Percentiles rank a stretch among this genome's conserved stretches.
These are phyloP conservation scores for Griposia aprilina DNA, from an alignment of 2,888 invertebrate species.

Conservation along the genomic window DNA sequence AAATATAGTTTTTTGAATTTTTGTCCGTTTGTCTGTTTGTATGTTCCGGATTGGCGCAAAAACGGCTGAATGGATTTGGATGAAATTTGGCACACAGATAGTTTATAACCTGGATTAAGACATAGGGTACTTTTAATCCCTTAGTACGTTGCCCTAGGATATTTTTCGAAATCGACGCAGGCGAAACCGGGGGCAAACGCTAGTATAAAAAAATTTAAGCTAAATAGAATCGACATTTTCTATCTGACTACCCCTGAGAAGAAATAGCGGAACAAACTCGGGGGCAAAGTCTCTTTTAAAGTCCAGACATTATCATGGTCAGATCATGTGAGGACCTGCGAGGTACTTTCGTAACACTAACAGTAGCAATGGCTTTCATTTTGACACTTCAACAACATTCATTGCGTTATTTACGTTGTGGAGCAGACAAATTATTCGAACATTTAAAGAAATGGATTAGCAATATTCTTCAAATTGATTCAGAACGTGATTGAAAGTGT, in stretches of 20 bases:
- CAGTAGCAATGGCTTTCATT: no score
- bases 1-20: background rate
- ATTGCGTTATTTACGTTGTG: no score
- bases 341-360: no score
- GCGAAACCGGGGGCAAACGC: no score
- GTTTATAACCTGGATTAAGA: background rate
- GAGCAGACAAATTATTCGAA: no score
- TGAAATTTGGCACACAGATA: background rate
- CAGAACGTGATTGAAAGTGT: no score
- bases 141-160: background rate
- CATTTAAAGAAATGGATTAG: no score
- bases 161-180: background rate
- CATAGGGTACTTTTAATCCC: background rate
- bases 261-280: background rate
- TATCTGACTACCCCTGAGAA: background rate
- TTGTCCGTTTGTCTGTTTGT: background rate
- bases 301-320: background rate
- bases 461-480: no score
- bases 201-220: background rate
- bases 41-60: background rate
- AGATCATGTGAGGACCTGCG: background rate
- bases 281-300: no score
- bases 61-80: background rate
- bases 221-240: background rate
- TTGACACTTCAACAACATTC: no score